Evolutionary conservation across 35 echinoderm and acorn worm genomes (phyloP).

Genomic region (Acanthaster planci): DNA sequence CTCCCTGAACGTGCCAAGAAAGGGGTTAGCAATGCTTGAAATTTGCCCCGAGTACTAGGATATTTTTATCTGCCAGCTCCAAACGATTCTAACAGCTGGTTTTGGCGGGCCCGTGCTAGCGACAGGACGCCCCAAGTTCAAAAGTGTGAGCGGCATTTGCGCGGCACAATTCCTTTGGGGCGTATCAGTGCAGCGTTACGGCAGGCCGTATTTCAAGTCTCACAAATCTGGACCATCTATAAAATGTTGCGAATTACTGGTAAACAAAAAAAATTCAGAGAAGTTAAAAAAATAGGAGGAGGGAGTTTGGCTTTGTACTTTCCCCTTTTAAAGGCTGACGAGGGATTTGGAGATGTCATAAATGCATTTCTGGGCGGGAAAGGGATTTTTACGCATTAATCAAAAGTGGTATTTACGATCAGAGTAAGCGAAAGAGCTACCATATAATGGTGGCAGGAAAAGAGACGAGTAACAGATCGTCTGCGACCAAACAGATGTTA

Average conservation of each 20-base stretch:
- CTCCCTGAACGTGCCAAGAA: slow-evolving; percentile 17
- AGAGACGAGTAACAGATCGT: background rate
- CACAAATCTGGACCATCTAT: slow-evolving; percentile 25
- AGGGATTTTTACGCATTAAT: slow-evolving; percentile 19
- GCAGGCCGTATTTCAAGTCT: background rate
- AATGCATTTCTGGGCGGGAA: slow-evolving; percentile 3
- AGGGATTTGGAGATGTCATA: slow-evolving; percentile 5
- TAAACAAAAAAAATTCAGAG: background rate
- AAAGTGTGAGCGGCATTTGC: background rate
- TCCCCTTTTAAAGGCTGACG: background rate
- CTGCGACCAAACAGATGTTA: background rate
- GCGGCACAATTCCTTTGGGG: background rate
- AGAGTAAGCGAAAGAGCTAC: background rate
- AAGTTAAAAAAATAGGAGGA: background rate
- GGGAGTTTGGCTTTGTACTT: background rate
- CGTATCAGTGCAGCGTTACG: background rate
- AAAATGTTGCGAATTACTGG: slow-evolving; percentile 8
- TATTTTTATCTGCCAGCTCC: background rate
- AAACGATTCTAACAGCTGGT: slow-evolving; percentile 1
- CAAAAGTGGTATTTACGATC: slow-evolving; percentile 24
- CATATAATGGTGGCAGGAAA: background rate
- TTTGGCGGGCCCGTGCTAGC: background rate
- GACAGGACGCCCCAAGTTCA: slow-evolving; percentile 2
- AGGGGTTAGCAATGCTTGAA: slow-evolving; percentile 6
- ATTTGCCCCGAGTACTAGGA: background rate